Evolutionary conservation across 2,888 invertebrate species (phyloP).

Genomic region (Frankliniella intonsa): DNA sequence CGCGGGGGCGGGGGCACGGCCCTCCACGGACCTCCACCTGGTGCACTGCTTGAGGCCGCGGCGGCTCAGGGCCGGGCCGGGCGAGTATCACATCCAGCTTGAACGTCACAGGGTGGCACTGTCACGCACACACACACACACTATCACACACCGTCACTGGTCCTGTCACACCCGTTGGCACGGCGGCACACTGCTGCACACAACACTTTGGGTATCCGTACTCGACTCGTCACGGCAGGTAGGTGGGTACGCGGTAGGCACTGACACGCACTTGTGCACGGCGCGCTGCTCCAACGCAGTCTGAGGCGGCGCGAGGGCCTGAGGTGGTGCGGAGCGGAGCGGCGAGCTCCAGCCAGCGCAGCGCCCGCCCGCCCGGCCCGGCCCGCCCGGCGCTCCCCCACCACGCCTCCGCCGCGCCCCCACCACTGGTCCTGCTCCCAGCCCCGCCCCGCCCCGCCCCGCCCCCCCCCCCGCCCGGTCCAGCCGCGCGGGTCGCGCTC

Average conservation of each 20-base stretch:
- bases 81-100: conserved; percentile 24
- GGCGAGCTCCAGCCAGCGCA: neutral
- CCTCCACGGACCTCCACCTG: neutral
- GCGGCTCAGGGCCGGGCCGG: neutral
- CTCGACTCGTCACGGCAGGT: too few species aligned
- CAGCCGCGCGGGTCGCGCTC: neutral
- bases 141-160: neutral
- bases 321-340: neutral
- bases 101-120: neutral
- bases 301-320: neutral
- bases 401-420: neutral
- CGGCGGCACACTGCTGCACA: neutral
- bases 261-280: neutral
- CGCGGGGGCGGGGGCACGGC: neutral
- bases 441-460: neutral
- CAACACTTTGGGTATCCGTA: too few species aligned
- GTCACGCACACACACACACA: neutral
- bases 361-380: neutral
- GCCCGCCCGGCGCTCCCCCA: neutral
- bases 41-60: neutral
- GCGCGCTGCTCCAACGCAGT: conserved; percentile 5
- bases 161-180: neutral
- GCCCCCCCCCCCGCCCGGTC: neutral
- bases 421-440: neutral
- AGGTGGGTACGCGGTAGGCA: too few species aligned